Percentiles rank a stretch among this genome's conserved stretches.
Conservation (phyloP, 2,113 vertebrate genomes). For the Silurus asotus region DNA sequence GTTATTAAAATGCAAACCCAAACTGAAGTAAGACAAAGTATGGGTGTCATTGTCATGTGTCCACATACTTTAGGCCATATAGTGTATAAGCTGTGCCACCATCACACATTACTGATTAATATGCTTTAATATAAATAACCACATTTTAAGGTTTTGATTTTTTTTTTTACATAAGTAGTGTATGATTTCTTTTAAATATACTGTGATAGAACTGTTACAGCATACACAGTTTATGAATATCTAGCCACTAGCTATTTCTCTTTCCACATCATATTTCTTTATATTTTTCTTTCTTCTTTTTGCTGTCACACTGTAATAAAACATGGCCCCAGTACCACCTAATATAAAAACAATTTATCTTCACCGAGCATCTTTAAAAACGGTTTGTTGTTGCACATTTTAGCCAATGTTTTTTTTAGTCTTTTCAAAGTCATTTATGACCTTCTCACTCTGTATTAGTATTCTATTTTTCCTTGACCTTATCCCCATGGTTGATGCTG, state of each 20-base stretch:
- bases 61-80: not conserved
- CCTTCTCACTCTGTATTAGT: not conserved
- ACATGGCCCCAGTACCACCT: too few relatives aligned
- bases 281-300: not conserved
- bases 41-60: not conserved
- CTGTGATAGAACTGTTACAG: not conserved
- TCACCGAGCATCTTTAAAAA: not conserved
- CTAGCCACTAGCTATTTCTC: not conserved
- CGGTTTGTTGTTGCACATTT: not conserved
- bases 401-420: not conserved
- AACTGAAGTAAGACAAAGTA: not conserved
- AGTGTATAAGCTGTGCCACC: not conserved
- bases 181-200: not conserved
- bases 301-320: not conserved
- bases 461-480: conserved; percentile 26
- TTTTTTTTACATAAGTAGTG: not conserved
- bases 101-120: not conserved
- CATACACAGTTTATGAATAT: not conserved
- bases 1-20: not conserved
- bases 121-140: not conserved
- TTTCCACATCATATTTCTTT: not conserved
- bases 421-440: not conserved
- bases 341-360: not conserved
- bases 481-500: not conserved
- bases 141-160: not conserved